Evolutionary conservation across 2,888 invertebrate species (phyloP), one percentile per base, ranked within the genome.

Genomic region (Octodonta nipae): DNA sequence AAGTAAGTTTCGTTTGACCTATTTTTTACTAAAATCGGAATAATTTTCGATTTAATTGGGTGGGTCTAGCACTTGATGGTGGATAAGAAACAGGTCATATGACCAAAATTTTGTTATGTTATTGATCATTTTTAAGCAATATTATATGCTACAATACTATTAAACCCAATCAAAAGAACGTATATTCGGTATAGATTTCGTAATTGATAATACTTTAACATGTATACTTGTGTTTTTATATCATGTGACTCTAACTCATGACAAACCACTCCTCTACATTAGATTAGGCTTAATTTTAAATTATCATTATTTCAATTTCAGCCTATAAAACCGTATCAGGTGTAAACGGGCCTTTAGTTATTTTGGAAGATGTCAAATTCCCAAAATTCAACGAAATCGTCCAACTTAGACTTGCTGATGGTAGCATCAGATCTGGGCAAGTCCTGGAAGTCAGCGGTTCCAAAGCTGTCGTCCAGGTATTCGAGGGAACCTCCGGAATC

Each of bases 381-480:
- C 96, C 98, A 33, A 98, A 96, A 67, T 98, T 78, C 70, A 92
- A 92, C 30, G 98, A 98, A 71, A 98, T 98, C 55, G 98, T 99
- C 27, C 86, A 93, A 60, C 70, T 98, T 42, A 84, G 78, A 46
- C 73, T 99, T 50, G 83, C 87, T 33, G 96, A 99, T 85, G 98
- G 98, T 52, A 88, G 88, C 20, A 65, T 81, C 30, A 79, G 98
- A 43, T 92, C 92, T 26, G 98, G 98, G 42, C 81, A 82, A 68
- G 74, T 98, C 33, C 70, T 98, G 61, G 98, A 98, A 70, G 96
- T 98, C 58, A 91, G 92, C 58, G 96, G 96, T 41, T 82, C 87
- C 38, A 98, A 98, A 64, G 98, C 98, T 55, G 95, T 98, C 33
- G 96, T 98, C 29, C 81, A 87, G 64, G 98, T 98, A 41, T 99